Base-by-base conservation (phyloP, 2,888 invertebrate species). In the Melangyna quadrimaculata region DNA sequence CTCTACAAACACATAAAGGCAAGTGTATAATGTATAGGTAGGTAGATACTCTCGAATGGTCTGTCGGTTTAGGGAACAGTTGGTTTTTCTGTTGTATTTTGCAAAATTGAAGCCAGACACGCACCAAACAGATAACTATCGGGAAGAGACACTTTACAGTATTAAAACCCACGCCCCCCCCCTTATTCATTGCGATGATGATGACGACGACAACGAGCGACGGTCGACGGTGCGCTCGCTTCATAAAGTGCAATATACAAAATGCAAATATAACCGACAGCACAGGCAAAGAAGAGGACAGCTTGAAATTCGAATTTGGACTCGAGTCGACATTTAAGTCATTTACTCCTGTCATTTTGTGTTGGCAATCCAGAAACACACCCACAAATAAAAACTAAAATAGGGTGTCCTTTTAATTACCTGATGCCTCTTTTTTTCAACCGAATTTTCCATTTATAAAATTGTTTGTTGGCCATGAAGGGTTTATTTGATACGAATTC, bases 291-390 rank as follows among this genome's bases (percentile, higher is more conserved):
- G 27, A 27, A 6, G 27, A 27, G 27, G n/a, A n/a, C n/a, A 27
- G 73, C 43, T 45, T 67, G 45, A 80, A n/a, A 69, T 65, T 78
- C 57, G 74, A 65, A 74, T 77, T 51, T 51, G 70, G 74, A 84
- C 79, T 79, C 74, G 57, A 79, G 84, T 80, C 84, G 80, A 84
- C 84, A 80, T 75, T 84, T 80, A 84, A 84, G 84, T 80, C 84
- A 84, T 84, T 84, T 75, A 72, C 80, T 80, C 67, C 80, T 80
- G 75, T 80, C 71, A 84, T 77, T 84, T 84, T 84, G 75, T 80
- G 75, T 79, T 75, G 40, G 57, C 69, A 70, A 40, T 17, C 32
- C 19, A 55, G 22, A n/a, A 51, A 75, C 43, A 67, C 51, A 67
- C 67, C 48, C 67, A 51, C 51, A n/a, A 51, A 51, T 51, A 27